phyloP scores from a whole-genome alignment of 2,888 invertebrate genomes.

The Myathropa florea region DNA sequence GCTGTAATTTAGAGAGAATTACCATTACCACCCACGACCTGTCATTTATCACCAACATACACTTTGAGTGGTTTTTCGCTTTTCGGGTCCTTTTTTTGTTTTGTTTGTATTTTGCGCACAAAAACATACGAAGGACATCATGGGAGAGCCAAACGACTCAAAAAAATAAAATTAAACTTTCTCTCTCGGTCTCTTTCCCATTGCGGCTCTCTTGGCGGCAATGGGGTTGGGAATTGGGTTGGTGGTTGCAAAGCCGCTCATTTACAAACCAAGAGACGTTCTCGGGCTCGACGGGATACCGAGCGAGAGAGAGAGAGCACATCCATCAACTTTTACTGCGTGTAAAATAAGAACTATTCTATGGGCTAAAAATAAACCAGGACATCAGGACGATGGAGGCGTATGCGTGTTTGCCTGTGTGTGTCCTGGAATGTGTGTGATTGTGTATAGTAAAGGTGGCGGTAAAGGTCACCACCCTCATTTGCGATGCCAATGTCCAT shows the following conservation, averaged over 20 bases:
- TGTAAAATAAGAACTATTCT: slow-evolving; percentile 67
- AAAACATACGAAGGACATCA: slow-evolving; percentile 8
- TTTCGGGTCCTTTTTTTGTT: background rate
- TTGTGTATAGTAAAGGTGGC: slow-evolving; percentile 40
- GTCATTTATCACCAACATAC: slow-evolving; percentile 10
- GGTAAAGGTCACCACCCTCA: slow-evolving; percentile 64
- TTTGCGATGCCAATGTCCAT: slow-evolving; percentile 44
- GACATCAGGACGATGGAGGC: slow-evolving; percentile 41
- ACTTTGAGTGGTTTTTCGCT: background rate
- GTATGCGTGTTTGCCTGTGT: slow-evolving; percentile 11
- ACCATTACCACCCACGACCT: slow-evolving; percentile 31
- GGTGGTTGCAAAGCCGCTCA: slow-evolving; percentile 40
- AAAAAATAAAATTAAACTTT: slow-evolving; percentile 2
- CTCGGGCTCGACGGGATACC: background rate
- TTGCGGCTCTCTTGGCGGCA: background rate
- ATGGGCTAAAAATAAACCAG: slow-evolving; percentile 68
- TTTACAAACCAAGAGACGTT: slow-evolving; percentile 24
- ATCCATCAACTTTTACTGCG: slow-evolving; percentile 57
- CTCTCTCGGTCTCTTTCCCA: background rate
- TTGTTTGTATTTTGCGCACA: slow-evolving; percentile 15
- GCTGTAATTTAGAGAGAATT: slow-evolving; percentile 19
- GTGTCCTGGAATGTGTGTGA: background rate
- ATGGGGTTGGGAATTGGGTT: background rate
- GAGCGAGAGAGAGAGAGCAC: slow-evolving; percentile 38
- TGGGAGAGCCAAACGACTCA: slow-evolving; percentile 8